Conservation (phyloP, 2,888 invertebrate species). For the Mythimna albipuncta region DNA sequence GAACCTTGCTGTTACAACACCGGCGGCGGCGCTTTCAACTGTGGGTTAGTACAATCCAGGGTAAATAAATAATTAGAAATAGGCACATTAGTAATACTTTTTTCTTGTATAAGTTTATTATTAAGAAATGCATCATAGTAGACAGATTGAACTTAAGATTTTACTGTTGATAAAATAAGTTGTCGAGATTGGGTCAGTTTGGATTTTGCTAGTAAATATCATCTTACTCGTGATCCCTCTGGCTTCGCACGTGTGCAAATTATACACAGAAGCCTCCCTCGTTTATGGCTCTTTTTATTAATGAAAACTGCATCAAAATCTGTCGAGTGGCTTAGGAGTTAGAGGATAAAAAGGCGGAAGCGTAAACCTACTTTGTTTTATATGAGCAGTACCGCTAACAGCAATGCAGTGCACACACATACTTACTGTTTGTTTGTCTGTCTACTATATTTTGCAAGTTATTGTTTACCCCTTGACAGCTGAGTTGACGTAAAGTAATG, state of each 20-base stretch:
- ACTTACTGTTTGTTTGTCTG: constrained; percentile 2
- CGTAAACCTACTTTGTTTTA: too few species aligned
- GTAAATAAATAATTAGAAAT: constrained; percentile 50
- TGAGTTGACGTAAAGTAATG: constrained; percentile 34
- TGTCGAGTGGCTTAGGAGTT: too few species aligned
- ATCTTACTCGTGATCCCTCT: too few species aligned
- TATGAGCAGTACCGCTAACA: not conserved
- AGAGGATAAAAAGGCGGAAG: too few species aligned
- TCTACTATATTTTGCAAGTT: constrained; percentile 9
- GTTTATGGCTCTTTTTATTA: too few species aligned
- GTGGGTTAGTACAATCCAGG: constrained; percentile 64
- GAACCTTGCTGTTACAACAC: constrained; percentile 48
- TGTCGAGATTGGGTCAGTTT: not conserved
- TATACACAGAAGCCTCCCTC: too few species aligned
- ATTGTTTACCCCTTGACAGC: constrained; percentile 22
- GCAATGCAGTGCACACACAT: not conserved
- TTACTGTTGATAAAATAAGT: not conserved
- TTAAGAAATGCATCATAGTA: constrained; percentile 8
- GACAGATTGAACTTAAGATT: not conserved
- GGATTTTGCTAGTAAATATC: not conserved
- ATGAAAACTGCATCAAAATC: too few species aligned
- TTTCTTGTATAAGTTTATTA: constrained; percentile 18
- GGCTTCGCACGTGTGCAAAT: too few species aligned
- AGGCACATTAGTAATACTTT: constrained; percentile 31
- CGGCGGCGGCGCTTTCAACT: constrained; percentile 49